These are phyloP conservation scores for Diplazon laetatorius DNA, from an alignment of 2,888 invertebrate species.

Conservation along the genomic window DNA sequence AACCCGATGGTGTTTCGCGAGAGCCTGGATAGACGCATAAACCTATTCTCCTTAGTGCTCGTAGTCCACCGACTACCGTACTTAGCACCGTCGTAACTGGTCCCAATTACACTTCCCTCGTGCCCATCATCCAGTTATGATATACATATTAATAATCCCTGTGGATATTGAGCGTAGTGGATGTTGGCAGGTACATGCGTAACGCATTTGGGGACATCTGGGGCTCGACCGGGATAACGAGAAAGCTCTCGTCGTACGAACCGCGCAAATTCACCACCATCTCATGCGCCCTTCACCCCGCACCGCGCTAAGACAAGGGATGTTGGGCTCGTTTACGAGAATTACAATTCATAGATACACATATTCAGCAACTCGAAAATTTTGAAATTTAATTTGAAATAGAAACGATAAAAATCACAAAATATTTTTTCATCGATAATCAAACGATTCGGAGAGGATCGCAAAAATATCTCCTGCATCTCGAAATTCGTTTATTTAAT, in stretches of 20 bases:
- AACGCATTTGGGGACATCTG: conserved; percentile 48
- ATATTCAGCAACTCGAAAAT: not conserved
- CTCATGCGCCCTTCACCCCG: no score
- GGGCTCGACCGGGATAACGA: conserved; percentile 29
- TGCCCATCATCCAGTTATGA: conserved; percentile 54
- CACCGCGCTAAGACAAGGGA: conserved; percentile 29
- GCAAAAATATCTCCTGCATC: no score
- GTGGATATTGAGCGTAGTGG: conserved; percentile 46
- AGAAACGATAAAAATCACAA: no score
- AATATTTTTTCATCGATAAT: no score
- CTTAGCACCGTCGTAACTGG: conserved; percentile 47
- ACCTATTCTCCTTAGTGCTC: conserved; percentile 1
- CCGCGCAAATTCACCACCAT: conserved; percentile 43
- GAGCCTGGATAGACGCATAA: conserved; percentile 44
- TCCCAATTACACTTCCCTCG: conserved; percentile 53
- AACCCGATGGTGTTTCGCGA: conserved; percentile 31
- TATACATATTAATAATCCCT: conserved; percentile 62
- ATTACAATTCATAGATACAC: not conserved
- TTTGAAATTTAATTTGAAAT: no score
- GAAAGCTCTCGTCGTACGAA: no score
- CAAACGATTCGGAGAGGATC: no score
- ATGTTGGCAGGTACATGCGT: conserved; percentile 51
- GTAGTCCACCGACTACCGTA: conserved; percentile 36
- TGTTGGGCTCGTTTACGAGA: conserved; percentile 38
- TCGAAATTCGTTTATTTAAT: no score